Evolutionary conservation across 2,888 invertebrate genomes (phyloP), one percentile per base, ranked within the genome.

Genomic region (Pristionchus japonicus): DNA sequence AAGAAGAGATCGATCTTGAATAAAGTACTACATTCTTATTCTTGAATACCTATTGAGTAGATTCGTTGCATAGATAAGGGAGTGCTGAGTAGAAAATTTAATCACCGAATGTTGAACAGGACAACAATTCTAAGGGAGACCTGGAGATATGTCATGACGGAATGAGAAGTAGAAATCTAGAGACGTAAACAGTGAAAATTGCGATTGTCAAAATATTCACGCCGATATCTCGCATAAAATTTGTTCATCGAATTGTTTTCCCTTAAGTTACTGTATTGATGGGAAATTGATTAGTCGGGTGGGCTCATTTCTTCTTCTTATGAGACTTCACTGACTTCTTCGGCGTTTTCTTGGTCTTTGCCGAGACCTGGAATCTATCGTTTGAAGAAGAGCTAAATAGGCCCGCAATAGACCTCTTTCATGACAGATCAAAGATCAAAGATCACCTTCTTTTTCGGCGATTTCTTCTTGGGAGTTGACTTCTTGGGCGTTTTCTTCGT

Each of bases 391-490:
- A 40, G 23, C 17, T 23, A 9, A 31, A 34, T n/a, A n/a, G n/a
- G n/a, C n/a, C n/a, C n/a, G n/a, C n/a, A n/a, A n/a, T n/a, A n/a
- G n/a, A n/a, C n/a, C n/a, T n/a, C n/a, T n/a, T n/a, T n/a, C n/a
- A n/a, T n/a, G n/a, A n/a, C n/a, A 34, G 31, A 9, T 11, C 67
- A 67, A 31, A 67, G 67, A 34, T 74, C 74, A 74, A 37, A 43
- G 74, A 74, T 74, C 74, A 74, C 74, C 70, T 70, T 70, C 43
- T 74, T 74, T 43, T 40, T 74, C 40, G 74, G 74, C 4, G 74
- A 13, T 4, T 37, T 40, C 43, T n/a, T n/a, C n/a, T n/a, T n/a
- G n/a, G n/a, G n/a, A n/a, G n/a, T n/a, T n/a, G n/a, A n/a, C n/a
- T 74, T 74, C 74, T 74, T 74, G 0, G 37, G 23, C n/a, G 74